These are phyloP conservation scores for Urechis unicinctus DNA, from an alignment of 2,888 invertebrate species.

Conservation along the genomic window DNA sequence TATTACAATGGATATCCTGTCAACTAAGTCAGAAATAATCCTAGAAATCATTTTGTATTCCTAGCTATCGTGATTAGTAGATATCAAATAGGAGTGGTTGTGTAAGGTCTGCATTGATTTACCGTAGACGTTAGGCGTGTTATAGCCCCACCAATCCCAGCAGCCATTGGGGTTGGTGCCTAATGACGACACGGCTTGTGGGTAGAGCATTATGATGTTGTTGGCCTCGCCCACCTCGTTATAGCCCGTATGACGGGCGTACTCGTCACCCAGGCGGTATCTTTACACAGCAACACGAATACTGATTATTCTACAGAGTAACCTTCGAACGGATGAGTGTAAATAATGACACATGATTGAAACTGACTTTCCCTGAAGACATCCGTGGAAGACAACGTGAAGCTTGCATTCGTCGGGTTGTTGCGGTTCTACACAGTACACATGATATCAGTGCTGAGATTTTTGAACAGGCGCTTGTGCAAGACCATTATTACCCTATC, in stretches of 20 bases:
- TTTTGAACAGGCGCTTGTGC: too few species aligned
- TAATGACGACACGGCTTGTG: conserved; percentile 21
- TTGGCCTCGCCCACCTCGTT: conserved; percentile 37
- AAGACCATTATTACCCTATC: too few species aligned
- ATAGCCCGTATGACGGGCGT: conserved; percentile 29
- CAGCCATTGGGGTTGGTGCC: conserved; percentile 32
- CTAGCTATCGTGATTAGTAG: too few species aligned
- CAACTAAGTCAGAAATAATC: too few species aligned
- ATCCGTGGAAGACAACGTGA: conserved; percentile 28
- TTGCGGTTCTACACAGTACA: neutral
- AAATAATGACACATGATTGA: neutral
- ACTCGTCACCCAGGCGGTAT: conserved; percentile 24
- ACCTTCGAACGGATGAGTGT: neutral
- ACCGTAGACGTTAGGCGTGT: conserved; percentile 8
- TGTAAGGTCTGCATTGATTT: too few species aligned
- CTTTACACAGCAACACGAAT: conserved; percentile 7
- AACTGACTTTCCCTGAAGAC: conserved; percentile 21
- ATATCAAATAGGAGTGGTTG: too few species aligned
- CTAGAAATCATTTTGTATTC: too few species aligned
- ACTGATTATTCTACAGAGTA: neutral
- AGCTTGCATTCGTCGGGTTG: conserved; percentile 18
- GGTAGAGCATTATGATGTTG: conserved; percentile 35
- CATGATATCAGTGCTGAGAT: neutral
- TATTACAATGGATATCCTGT: too few species aligned
- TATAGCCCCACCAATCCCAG: conserved; percentile 39